These are phyloP conservation scores for Babylonia areolata DNA, from an alignment of 1,140 invertebrate species.

Conservation along the genomic window DNA sequence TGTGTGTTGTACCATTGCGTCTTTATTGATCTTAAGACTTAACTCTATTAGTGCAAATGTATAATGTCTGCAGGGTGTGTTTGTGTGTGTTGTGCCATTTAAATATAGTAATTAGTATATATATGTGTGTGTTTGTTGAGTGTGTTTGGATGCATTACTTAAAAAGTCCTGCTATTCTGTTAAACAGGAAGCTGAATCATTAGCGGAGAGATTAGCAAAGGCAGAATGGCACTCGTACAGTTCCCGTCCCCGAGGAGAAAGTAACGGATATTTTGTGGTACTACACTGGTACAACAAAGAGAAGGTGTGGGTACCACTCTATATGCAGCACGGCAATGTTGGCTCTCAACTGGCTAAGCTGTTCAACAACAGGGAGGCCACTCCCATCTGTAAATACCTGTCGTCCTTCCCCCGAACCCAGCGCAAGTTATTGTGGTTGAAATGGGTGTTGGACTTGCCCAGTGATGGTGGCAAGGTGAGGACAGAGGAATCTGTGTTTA, in stretches of 20 bases:
- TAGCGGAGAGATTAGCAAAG: background rate
- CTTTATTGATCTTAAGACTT: too few species aligned
- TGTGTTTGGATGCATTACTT: too few species aligned
- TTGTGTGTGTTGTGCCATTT: too few species aligned
- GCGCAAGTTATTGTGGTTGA: slow-evolving; percentile 9
- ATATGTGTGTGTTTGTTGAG: too few species aligned
- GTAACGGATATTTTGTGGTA: slow-evolving; percentile 15
- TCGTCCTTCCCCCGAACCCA: slow-evolving; percentile 15
- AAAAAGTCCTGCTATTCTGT: too few species aligned
- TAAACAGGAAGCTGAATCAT: slow-evolving; percentile 16
- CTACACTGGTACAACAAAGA: slow-evolving; percentile 23
- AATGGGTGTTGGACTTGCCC: slow-evolving; percentile 3
- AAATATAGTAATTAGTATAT: too few species aligned
- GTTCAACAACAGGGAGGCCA: slow-evolving; percentile 7
- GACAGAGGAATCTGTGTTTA: too few species aligned
- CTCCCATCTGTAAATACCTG: slow-evolving; percentile 30
- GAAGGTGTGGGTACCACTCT: slow-evolving; percentile 32
- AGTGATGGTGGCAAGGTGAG: background rate
- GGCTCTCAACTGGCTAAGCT: background rate
- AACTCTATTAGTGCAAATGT: too few species aligned
- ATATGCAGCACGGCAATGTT: background rate
- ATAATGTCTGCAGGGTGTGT: too few species aligned
- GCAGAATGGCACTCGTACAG: slow-evolving; percentile 4
- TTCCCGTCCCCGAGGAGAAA: background rate
- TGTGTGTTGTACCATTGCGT: too few species aligned